Percentiles rank a stretch among this genome's conserved stretches.
phyloP scores from a whole-genome alignment of 2,797 vertebrate species.

The Podarcis lilfordi region DNA sequence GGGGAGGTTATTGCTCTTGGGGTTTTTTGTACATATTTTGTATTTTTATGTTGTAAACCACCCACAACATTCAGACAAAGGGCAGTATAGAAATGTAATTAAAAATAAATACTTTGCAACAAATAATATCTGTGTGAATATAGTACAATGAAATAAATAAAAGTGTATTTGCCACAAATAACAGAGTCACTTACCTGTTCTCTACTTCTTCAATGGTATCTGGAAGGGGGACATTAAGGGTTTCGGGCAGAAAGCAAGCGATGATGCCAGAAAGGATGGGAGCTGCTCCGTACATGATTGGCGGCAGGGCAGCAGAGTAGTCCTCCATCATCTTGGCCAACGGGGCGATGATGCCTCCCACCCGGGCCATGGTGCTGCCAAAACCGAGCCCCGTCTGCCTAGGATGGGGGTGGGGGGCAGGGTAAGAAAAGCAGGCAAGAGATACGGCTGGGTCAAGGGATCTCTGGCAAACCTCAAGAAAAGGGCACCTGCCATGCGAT shows the following conservation, averaged over 20 bases:
- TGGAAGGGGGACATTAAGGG: slow-evolving; percentile 83
- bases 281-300: slow-evolving; percentile 83
- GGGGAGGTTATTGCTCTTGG: no score
- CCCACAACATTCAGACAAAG: no score
- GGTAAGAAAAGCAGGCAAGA: neutral
- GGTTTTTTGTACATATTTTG: no score
- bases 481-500: neutral
- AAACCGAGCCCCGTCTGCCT: slow-evolving; percentile 93
- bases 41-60: no score
- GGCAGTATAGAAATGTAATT: no score
- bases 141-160: no score
- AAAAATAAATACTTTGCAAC: no score
- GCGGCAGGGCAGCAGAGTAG: slow-evolving; percentile 83
- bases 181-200: slow-evolving; percentile 64
- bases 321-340: slow-evolving; percentile 88
- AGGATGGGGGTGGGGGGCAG: neutral
- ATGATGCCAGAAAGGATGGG: slow-evolving; percentile 79
- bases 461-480: neutral
- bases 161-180: no score
- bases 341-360: slow-evolving; percentile 90
- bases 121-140: no score
- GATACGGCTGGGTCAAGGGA: neutral
- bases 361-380: slow-evolving; percentile 87
- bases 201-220: slow-evolving; percentile 91
- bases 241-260: slow-evolving; percentile 86